Evolutionary conservation across 2,797 vertebrate species (phyloP), one percentile per base, ranked within the genome.

Genomic region (Takifugu ocellatus): DNA sequence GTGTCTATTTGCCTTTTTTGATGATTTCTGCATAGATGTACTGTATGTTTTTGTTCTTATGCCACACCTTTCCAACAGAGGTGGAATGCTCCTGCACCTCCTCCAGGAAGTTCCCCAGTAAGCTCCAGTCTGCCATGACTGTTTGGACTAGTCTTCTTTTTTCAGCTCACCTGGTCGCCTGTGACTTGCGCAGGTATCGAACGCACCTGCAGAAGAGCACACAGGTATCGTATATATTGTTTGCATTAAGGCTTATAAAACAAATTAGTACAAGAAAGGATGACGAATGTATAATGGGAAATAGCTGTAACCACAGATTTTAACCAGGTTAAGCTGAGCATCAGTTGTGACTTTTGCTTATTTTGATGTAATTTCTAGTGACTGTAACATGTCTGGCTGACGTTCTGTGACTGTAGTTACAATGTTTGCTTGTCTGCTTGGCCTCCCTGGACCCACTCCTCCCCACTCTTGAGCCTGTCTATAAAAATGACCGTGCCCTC

Each of bases 31-130:
- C 50, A 25, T 63, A 46, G 45, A 51, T 62, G 25, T 33, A 51
- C 17, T 27, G 45, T 51, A 12, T 56, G 39, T 49, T 9, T 31
- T 31, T 31, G 31, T 51, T 26, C 53, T 24, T 55, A 10, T 49
- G 42, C 54, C 26, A 1, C 81, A 88, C 88, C 79, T 98, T 98
- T 56, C 97, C 97, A 5, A 99, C 92, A 49, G 96, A 94, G 0
- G 97, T 99, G 50, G 96, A 98, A 68, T 99, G 95, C 63, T 99
- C 97, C 84, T 98, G 96, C 0, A 98, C 96, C 78, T 98, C 95
- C 83, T 98, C 97, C 1, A 99, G 92, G 81, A 99, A 95, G 79
- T 98, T 95, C 54, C 96, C 96, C 72, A 99, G 89, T 47, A 98
- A 92, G 81, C 93, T 98, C 97, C 97, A 98, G 86, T 99, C 96